Evolutionary conservation across 2,113 vertebrate genomes (phyloP).

Genomic region (Serinus canaria): DNA sequence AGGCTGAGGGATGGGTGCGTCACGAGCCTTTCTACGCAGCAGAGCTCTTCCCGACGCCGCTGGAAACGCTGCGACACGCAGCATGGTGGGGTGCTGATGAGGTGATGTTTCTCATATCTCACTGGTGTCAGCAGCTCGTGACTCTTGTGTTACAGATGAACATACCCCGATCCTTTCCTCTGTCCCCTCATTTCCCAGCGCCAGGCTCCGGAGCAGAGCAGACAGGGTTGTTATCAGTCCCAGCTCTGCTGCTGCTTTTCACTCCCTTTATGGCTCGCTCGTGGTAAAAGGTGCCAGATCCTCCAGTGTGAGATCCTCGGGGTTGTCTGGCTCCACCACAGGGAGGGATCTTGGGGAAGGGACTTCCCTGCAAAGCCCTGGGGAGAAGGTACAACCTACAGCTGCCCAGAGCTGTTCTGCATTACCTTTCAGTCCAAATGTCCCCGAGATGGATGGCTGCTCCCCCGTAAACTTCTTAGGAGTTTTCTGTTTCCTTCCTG

Average conservation of each 20-base stretch:
- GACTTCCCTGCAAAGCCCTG: neutral
- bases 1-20: neutral
- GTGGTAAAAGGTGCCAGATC: neutral
- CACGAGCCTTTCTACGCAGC: neutral
- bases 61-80: neutral
- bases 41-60: neutral
- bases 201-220: neutral
- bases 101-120: neutral
- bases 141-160: neutral
- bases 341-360: neutral
- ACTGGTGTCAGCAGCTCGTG: neutral
- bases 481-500: constrained; percentile 99
- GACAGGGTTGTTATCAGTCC: neutral
- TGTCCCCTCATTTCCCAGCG: neutral
- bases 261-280: neutral
- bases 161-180: accelerated
- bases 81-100: neutral
- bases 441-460: constrained; percentile 96
- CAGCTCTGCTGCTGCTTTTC: neutral
- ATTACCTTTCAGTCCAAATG: constrained; percentile 95
- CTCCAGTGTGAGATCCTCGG: neutral
- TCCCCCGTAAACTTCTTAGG: constrained; percentile 99
- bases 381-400: neutral
- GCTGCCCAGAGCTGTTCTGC: neutral
- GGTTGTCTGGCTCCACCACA: neutral